Percentiles rank a stretch among this genome's conserved stretches.
Conservation (phyloP, 2,113 vertebrate species). For the Solea senegalensis region DNA sequence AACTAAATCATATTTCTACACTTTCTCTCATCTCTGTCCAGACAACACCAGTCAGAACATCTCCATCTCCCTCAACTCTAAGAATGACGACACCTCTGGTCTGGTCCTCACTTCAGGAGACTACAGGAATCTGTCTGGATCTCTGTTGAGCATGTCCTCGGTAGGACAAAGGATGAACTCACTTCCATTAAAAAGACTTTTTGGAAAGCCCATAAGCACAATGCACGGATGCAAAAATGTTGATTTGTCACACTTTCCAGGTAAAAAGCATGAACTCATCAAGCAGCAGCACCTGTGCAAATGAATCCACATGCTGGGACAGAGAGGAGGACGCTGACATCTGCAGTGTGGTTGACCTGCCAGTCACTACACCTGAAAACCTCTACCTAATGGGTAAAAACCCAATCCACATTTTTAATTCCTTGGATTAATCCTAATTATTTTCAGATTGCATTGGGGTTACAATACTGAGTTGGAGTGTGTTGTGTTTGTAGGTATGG, state of each 20-base stretch:
- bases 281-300: slow-evolving; percentile 90
- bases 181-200: neutral
- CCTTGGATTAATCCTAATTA: too few species aligned
- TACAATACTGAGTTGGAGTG: neutral
- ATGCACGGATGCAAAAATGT: neutral
- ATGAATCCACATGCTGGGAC: slow-evolving; percentile 89
- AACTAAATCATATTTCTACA: too few species aligned
- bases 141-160: slow-evolving; percentile 90
- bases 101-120: slow-evolving; percentile 81
- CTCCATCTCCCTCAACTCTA: slow-evolving; percentile 87
- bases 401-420: too few species aligned
- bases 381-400: slow-evolving; percentile 94
- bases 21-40: slow-evolving; percentile 55
- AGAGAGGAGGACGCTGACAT: slow-evolving; percentile 85
- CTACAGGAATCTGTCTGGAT: slow-evolving; percentile 89
- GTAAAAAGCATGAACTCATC: slow-evolving; percentile 91
- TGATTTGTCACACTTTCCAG: slow-evolving; percentile 65
- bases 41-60: slow-evolving; percentile 88
- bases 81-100: slow-evolving; percentile 80
- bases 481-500: slow-evolving; percentile 87
- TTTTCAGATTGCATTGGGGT: neutral
- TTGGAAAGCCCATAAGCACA: neutral
- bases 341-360: slow-evolving; percentile 87
- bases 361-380: slow-evolving; percentile 94
- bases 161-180: slow-evolving; percentile 74